Conservation (phyloP, 2,113 vertebrate species). For the Conger conger region DNA sequence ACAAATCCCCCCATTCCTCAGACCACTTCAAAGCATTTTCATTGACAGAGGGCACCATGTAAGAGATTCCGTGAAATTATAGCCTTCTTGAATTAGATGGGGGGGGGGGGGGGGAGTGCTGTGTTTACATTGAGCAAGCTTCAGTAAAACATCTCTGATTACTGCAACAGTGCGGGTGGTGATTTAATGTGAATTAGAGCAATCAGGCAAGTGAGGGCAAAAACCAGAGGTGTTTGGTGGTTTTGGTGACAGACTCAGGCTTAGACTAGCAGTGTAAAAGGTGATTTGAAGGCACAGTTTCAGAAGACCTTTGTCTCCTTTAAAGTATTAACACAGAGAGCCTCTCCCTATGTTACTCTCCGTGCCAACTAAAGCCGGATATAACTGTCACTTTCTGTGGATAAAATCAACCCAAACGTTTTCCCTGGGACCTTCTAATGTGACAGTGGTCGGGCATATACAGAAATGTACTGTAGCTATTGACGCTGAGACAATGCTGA, state of each 20-base stretch:
- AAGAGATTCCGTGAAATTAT: slow-evolving; percentile 34
- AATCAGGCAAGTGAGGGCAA: slow-evolving; percentile 21
- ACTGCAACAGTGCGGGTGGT: slow-evolving; percentile 41
- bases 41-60: neutral
- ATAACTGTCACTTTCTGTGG: slow-evolving; percentile 20
- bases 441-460: neutral
- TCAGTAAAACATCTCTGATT: slow-evolving; percentile 13
- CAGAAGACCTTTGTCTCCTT: slow-evolving; percentile 38
- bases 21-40: neutral
- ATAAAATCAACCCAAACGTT: too few species aligned
- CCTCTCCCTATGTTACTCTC: slow-evolving; percentile 23
- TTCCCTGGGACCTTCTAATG: too few species aligned
- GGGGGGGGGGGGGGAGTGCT: slow-evolving; percentile 4
- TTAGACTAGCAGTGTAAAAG: slow-evolving; percentile 49
- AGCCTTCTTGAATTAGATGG: slow-evolving; percentile 4
- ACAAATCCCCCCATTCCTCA: slow-evolving; percentile 19
- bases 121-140: neutral
- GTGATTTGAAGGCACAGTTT: slow-evolving; percentile 50
- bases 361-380: slow-evolving; percentile 35
- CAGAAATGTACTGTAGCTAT: neutral
- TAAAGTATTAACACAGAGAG: slow-evolving; percentile 40
- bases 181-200: slow-evolving; percentile 44
- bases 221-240: slow-evolving; percentile 55
- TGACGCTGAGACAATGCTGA: neutral
- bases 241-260: slow-evolving; percentile 47